These are phyloP conservation scores for Acromyrmex echinatior DNA, from an alignment of 1,140 invertebrate genomes.

Conservation along the genomic window DNA sequence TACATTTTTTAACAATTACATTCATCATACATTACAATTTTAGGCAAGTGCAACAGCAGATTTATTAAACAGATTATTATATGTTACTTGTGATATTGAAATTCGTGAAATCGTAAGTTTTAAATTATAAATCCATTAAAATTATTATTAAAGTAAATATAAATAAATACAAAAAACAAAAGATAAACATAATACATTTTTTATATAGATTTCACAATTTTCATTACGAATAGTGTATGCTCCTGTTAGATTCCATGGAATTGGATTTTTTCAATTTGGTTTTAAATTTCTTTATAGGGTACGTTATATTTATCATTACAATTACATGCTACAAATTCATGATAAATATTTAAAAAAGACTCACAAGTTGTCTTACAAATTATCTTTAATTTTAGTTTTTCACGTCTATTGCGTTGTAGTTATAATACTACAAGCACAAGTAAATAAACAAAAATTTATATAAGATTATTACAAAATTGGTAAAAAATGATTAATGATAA, in stretches of 20 bases:
- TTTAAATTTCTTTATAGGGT: not conserved
- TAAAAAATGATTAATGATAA: not conserved
- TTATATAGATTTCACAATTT: conserved; percentile 5
- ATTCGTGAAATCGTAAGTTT: conserved; percentile 31
- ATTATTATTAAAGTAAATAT: not conserved
- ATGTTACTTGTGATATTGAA: not conserved
- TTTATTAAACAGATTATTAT: not conserved
- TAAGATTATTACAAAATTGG: not conserved
- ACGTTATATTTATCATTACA: not conserved
- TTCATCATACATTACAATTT: not conserved
- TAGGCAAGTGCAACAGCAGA: conserved; percentile 12
- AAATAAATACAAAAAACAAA: not conserved
- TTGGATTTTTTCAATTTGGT: conserved; percentile 32
- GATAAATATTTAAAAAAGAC: not conserved
- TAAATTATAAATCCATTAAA: not conserved
- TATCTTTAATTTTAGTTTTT: conserved; percentile 10
- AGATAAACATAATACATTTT: not conserved
- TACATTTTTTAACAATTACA: no score
- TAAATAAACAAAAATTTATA: not conserved
- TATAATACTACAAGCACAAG: not conserved
- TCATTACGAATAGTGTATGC: not conserved
- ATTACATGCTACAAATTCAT: not conserved
- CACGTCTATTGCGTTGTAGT: not conserved
- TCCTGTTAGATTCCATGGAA: conserved; percentile 11
- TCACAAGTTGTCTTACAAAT: not conserved